Evolutionary conservation across 2,888 invertebrate species (phyloP).

Genomic region (Pristionchus mayeri): DNA sequence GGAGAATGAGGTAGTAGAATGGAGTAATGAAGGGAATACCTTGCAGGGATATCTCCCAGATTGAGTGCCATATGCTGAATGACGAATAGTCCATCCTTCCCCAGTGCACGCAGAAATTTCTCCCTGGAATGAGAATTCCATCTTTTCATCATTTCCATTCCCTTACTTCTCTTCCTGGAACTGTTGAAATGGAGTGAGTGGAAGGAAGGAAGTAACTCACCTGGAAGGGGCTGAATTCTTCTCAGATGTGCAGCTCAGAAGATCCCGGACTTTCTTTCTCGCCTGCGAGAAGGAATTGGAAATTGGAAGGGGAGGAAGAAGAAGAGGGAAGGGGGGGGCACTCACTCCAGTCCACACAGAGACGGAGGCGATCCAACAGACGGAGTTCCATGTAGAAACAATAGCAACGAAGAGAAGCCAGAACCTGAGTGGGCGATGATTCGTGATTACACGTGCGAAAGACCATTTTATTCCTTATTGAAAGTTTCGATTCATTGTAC

Average conservation of each 20-base stretch:
- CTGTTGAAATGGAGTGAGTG: neutral
- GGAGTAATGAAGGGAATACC: slow-evolving; percentile 54
- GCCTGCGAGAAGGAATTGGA: neutral
- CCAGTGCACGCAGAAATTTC: slow-evolving; percentile 63
- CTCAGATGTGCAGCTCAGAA: neutral
- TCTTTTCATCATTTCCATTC: neutral
- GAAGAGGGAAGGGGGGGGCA: neutral
- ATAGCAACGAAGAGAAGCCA: slow-evolving; percentile 74
- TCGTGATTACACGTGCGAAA: too few species aligned
- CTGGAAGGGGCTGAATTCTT: neutral
- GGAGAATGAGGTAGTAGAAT: neutral
- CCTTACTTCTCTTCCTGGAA: neutral
- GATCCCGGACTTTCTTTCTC: neutral
- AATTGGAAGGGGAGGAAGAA: neutral
- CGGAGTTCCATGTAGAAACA: slow-evolving; percentile 66
- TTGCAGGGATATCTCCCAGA: slow-evolving; percentile 74
- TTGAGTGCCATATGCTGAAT: slow-evolving; percentile 73
- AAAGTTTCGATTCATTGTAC: neutral
- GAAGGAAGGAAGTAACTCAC: neutral
- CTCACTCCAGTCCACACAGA: neutral
- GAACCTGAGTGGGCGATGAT: slow-evolving; percentile 55
- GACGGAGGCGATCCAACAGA: slow-evolving; percentile 60
- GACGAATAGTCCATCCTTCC: slow-evolving; percentile 72
- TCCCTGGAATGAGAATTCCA: neutral
- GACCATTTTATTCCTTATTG: neutral